Conservation (phyloP, 2,113 vertebrate genomes). For the Oncorhynchus gorbuscha region DNA sequence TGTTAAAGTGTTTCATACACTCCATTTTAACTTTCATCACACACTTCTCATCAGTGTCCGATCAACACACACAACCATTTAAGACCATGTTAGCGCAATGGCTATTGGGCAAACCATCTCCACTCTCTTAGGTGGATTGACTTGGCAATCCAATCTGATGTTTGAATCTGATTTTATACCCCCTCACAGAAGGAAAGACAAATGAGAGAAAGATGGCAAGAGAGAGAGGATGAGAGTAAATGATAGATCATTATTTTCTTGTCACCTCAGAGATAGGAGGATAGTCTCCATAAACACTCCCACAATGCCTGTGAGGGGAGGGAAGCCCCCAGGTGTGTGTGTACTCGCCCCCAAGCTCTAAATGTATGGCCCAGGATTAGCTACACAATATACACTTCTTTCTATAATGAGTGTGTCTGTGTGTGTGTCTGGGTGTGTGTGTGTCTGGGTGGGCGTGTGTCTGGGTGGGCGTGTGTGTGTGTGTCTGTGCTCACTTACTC, state of each 20-base stretch:
- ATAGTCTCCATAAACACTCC: conserved; percentile 34
- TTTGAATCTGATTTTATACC: conserved; percentile 18
- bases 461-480: too few relatives aligned
- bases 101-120: too few relatives aligned
- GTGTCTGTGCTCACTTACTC: background rate
- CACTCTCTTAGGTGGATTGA: background rate
- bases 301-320: background rate
- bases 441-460: too few relatives aligned
- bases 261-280: conserved; percentile 33
- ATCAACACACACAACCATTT: background rate
- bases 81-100: too few relatives aligned
- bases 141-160: conserved; percentile 44
- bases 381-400: too few relatives aligned
- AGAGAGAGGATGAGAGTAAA: background rate
- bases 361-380: too few relatives aligned
- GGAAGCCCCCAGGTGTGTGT: background rate
- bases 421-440: too few relatives aligned
- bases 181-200: conserved; percentile 21
- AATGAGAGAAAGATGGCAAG: conserved; percentile 25
- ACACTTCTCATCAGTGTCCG: background rate
- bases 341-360: too few relatives aligned
- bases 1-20: too few relatives aligned
- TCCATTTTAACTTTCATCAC: background rate
- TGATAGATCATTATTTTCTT: conserved; percentile 17
- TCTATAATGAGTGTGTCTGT: too few relatives aligned